phyloP scores from a whole-genome alignment of 2,888 invertebrate species.

The Hyalella azteca region DNA sequence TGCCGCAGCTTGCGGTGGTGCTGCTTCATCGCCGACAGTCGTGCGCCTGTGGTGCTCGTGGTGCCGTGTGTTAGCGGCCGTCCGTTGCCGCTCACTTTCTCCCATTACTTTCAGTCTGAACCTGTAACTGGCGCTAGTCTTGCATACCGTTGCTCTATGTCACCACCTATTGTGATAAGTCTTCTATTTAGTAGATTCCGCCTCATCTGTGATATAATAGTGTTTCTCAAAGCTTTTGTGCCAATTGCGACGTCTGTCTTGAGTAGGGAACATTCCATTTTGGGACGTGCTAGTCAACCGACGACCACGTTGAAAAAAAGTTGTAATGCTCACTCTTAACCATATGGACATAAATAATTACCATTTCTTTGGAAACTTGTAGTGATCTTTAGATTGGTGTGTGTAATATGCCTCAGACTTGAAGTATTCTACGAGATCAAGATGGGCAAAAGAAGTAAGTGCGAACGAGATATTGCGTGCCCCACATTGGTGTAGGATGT shows the following conservation, averaged over 20 bases:
- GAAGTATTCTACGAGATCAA: not conserved
- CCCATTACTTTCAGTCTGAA: constrained; percentile 16
- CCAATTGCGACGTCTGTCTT: constrained; percentile 11
- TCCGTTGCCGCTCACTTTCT: constrained; percentile 19
- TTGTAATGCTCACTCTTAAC: not conserved
- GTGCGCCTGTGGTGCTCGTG: constrained; percentile 31
- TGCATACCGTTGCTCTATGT: constrained; percentile 2
- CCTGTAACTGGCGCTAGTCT: constrained; percentile 28
- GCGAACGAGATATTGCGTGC: not conserved
- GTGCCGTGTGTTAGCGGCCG: not conserved
- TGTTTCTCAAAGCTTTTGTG: not conserved
- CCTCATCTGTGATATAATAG: not conserved
- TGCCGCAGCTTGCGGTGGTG: constrained; percentile 1
- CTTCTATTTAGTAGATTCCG: not conserved
- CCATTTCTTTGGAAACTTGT: not conserved
- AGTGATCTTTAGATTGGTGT: not conserved
- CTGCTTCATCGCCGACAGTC: constrained; percentile 14
- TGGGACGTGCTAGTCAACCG: constrained; percentile 17
- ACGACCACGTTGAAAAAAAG: constrained; percentile 10
- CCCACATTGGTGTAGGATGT: constrained; percentile 28
- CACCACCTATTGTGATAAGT: not conserved
- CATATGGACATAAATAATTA: not conserved
- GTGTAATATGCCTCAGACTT: not conserved
- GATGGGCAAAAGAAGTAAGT: constrained; percentile 20
- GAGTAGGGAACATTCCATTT: constrained; percentile 30